phyloP scores from a whole-genome alignment of 1,140 invertebrate species.

The Armadillidium nasatum region DNA sequence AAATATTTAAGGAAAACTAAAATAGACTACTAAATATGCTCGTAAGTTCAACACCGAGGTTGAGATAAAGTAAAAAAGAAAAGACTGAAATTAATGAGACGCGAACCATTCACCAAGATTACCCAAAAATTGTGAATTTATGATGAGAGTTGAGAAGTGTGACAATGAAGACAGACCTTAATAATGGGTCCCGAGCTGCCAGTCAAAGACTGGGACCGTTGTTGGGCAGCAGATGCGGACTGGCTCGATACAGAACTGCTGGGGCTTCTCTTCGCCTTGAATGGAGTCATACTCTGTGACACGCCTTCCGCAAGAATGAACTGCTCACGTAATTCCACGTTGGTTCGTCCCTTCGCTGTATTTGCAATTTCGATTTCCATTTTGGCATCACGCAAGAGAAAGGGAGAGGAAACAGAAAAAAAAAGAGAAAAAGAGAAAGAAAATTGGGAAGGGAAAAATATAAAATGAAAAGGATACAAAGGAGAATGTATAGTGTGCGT shows the following conservation, averaged over 20 bases:
- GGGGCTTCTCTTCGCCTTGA: slow-evolving; percentile 70
- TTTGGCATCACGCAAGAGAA: neutral
- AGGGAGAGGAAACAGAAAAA: slow-evolving; percentile 21
- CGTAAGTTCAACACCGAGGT: too few species aligned
- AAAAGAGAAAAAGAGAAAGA: slow-evolving; percentile 26
- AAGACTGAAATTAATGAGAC: too few species aligned
- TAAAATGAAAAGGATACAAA: slow-evolving; percentile 18
- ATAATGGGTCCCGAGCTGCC: slow-evolving; percentile 76
- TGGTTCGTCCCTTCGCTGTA: slow-evolving; percentile 96
- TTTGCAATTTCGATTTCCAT: neutral
- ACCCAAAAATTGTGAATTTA: too few species aligned
- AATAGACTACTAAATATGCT: too few species aligned
- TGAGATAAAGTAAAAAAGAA: too few species aligned
- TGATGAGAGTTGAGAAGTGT: neutral
- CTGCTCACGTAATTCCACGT: slow-evolving; percentile 96
- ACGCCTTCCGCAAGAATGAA: slow-evolving; percentile 97
- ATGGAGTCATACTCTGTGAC: slow-evolving; percentile 94
- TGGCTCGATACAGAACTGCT: slow-evolving; percentile 63
- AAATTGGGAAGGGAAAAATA: slow-evolving; percentile 20
- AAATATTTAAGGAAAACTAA: too few species aligned
- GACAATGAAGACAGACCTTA: slow-evolving; percentile 65
- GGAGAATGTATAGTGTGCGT: slow-evolving; percentile 18
- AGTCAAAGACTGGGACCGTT: slow-evolving; percentile 56
- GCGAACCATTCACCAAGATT: too few species aligned
- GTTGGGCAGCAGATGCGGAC: slow-evolving; percentile 48